phyloP scores from a whole-genome alignment of 2,888 invertebrate genomes.

The Slavum lentiscoides region DNA sequence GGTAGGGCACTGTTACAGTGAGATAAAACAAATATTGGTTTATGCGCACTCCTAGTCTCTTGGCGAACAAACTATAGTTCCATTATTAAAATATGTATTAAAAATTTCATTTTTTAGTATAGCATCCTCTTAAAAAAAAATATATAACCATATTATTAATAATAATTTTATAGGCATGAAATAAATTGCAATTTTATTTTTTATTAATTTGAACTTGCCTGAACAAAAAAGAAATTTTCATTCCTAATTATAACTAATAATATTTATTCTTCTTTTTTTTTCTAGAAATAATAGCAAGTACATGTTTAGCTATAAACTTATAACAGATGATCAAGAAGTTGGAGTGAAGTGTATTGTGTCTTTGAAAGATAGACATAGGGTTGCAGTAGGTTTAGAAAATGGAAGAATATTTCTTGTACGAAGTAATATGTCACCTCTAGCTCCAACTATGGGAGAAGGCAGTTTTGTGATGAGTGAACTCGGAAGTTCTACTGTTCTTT shows the following conservation, averaged over 20 bases:
- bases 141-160: no score
- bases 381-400: slow-evolving; percentile 80
- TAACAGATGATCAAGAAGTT: slow-evolving; percentile 66
- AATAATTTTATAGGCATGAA: no score
- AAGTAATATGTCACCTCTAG: slow-evolving; percentile 65
- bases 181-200: neutral
- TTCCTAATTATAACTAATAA: no score
- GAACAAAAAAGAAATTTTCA: neutral
- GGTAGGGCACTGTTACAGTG: no score
- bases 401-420: slow-evolving; percentile 76
- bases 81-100: no score
- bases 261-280: slow-evolving; percentile 39
- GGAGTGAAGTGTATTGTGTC: slow-evolving; percentile 72
- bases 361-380: slow-evolving; percentile 70
- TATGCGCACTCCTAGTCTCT: no score
- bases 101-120: no score
- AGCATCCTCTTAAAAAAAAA: no score
- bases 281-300: slow-evolving; percentile 66
- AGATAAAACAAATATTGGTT: no score
- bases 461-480: slow-evolving; percentile 78
- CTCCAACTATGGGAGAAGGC: slow-evolving; percentile 71
- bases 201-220: neutral
- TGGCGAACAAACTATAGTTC: no score
- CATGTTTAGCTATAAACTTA: slow-evolving; percentile 70
- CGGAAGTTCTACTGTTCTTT: slow-evolving; percentile 70